Conservation (phyloP, 1,140 invertebrate species). For the Leptopilina clavipes region DNA sequence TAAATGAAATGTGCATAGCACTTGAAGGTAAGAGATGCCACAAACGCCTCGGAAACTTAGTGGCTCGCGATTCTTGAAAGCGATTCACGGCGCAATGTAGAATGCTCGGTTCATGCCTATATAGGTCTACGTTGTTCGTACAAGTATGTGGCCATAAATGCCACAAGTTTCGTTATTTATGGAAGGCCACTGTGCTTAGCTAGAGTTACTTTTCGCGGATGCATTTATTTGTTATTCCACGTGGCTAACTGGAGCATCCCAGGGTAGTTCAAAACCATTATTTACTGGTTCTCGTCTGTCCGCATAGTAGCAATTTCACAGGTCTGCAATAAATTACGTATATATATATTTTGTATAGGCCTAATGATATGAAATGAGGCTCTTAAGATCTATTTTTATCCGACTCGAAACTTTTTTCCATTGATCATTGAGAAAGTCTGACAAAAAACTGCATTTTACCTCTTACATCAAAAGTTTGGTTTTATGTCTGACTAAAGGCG, state of each 20-base stretch:
- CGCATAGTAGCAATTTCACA: constrained; percentile 47
- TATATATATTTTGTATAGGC: constrained; percentile 39
- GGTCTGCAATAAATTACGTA: constrained; percentile 57
- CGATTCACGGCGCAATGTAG: constrained; percentile 35
- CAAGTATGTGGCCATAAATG: constrained; percentile 64
- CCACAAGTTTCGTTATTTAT: constrained; percentile 67
- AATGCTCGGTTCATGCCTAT: constrained; percentile 31
- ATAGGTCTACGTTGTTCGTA: constrained; percentile 52
- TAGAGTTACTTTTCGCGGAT: constrained; percentile 64
- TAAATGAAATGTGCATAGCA: constrained; percentile 22
- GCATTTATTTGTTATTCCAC: constrained; percentile 67
- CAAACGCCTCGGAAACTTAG: constrained; percentile 28
- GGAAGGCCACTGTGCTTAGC: constrained; percentile 56
- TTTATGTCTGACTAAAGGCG: too few species aligned
- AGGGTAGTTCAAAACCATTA: constrained; percentile 54
- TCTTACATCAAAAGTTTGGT: too few species aligned
- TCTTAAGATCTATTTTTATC: too few species aligned
- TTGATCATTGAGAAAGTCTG: too few species aligned
- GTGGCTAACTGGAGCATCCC: constrained; percentile 48
- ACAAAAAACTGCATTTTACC: too few species aligned
- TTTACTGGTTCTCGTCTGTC: constrained; percentile 53
- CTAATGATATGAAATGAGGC: constrained; percentile 53
- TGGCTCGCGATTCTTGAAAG: constrained; percentile 40
- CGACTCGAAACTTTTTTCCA: too few species aligned
- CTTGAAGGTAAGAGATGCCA: neutral